These are phyloP conservation scores for Enteromius paludinosus DNA, from an alignment of 2,797 vertebrate species.

Conservation along the genomic window DNA sequence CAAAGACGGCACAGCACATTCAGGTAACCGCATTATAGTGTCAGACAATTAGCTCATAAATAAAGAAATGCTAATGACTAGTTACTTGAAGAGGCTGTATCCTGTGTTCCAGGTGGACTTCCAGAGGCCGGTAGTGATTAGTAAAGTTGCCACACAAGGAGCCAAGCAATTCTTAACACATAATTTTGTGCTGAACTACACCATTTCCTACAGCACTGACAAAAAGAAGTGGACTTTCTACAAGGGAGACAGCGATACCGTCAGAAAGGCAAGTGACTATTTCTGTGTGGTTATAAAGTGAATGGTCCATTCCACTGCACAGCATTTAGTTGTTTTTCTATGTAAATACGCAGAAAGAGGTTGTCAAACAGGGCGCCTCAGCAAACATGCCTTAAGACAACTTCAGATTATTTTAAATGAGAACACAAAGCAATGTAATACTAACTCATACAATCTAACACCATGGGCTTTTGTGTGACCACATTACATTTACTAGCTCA, in stretches of 20 bases:
- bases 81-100: conserved; percentile 17
- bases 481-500: background rate
- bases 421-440: background rate
- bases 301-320: background rate
- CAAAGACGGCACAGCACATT: conserved; percentile 79
- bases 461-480: background rate
- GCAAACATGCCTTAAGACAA: background rate
- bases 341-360: background rate
- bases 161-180: conserved; percentile 82
- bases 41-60: background rate
- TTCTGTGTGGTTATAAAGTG: conserved; percentile 17
- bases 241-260: conserved; percentile 82
- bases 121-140: conserved; percentile 86
- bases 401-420: background rate
- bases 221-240: conserved; percentile 85
- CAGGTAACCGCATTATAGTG: conserved; percentile 78
- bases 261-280: conserved; percentile 76
- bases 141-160: conserved; percentile 91
- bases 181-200: conserved; percentile 81
- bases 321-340: background rate
- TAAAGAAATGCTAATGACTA: conserved; percentile 17
- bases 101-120: conserved; percentile 86
- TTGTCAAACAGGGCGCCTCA: background rate
- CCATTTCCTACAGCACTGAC: conserved; percentile 89
- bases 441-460: background rate